These are phyloP conservation scores for Lasioglossum calceatum DNA, from an alignment of 2,888 invertebrate species.

Conservation along the genomic window DNA sequence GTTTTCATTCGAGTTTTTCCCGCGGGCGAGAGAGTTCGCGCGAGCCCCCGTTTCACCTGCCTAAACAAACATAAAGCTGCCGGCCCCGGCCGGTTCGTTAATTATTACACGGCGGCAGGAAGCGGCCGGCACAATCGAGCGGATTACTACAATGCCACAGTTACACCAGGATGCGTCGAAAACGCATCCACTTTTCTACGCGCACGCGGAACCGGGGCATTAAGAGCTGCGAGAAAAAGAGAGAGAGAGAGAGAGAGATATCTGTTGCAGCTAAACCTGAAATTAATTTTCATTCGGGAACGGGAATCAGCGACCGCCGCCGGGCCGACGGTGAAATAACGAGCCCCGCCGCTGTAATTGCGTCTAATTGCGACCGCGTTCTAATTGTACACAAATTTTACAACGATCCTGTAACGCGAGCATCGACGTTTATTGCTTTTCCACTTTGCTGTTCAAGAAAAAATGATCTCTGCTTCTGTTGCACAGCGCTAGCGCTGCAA, in stretches of 20 bases:
- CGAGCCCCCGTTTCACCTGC: constrained; percentile 70
- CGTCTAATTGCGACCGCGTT: neutral
- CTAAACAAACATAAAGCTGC: constrained; percentile 76
- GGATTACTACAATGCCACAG: constrained; percentile 68
- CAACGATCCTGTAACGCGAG: neutral
- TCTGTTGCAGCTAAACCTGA: neutral
- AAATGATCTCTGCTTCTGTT: neutral
- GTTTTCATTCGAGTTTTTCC: constrained; percentile 25
- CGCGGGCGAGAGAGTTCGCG: constrained; percentile 51
- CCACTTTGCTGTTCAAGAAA: neutral
- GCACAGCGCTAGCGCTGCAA: neutral
- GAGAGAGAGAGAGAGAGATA: neutral
- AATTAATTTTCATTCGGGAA: neutral
- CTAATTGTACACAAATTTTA: neutral
- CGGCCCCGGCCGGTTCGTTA: constrained; percentile 63
- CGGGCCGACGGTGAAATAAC: neutral
- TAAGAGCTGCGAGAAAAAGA: constrained; percentile 13
- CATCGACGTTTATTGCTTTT: constrained; percentile 1
- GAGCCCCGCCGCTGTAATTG: neutral
- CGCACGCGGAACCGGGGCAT: constrained; percentile 31
- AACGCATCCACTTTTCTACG: constrained; percentile 41
- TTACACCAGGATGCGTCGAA: constrained; percentile 67
- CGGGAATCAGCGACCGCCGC: neutral
- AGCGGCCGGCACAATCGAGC: constrained; percentile 67
- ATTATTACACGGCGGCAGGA: constrained; percentile 65